A percentile compares a stretch with the other conserved stretches of the same genome.
These are phyloP conservation scores for Strongylocentrotus purpuratus DNA, from an alignment of 35 echinoderm and acorn worm species.

Conservation along the genomic window DNA sequence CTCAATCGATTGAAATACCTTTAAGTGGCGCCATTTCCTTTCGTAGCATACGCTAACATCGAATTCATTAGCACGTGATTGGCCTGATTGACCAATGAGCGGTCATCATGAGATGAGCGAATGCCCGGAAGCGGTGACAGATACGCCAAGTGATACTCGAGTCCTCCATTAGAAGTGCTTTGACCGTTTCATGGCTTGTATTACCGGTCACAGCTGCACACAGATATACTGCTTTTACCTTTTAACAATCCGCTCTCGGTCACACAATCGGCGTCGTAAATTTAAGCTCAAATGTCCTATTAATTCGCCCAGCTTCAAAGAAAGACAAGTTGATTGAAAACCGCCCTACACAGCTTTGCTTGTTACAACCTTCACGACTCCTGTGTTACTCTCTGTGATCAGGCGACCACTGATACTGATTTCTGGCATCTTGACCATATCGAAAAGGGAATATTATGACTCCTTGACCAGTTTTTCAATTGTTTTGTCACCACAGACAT, in stretches of 20 bases:
- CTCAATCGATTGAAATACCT: background rate
- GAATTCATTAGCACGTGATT: constrained; percentile 17
- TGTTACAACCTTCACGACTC: background rate
- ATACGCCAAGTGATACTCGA: background rate
- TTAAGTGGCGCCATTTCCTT: background rate
- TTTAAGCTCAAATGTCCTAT: background rate
- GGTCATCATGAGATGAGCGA: background rate
- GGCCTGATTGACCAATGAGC: background rate
- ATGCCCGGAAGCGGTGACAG: background rate
- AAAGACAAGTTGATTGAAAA: background rate
- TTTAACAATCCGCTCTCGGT: constrained; percentile 6
- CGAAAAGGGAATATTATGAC: background rate
- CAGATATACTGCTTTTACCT: background rate
- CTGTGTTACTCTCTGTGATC: background rate
- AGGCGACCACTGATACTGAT: background rate
- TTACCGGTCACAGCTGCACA: constrained; percentile 4
- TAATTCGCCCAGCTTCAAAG: background rate
- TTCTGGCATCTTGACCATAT: background rate
- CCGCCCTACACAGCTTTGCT: background rate
- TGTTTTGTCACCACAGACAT: background rate
- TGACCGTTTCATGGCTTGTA: background rate
- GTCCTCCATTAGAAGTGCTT: background rate
- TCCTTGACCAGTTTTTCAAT: background rate
- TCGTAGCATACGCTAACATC: background rate
- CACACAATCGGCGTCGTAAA: background rate